Percentiles rank a stretch among this genome's conserved stretches.
phyloP scores from a whole-genome alignment of 2,888 invertebrate species.

The Entomobrya proxima region DNA sequence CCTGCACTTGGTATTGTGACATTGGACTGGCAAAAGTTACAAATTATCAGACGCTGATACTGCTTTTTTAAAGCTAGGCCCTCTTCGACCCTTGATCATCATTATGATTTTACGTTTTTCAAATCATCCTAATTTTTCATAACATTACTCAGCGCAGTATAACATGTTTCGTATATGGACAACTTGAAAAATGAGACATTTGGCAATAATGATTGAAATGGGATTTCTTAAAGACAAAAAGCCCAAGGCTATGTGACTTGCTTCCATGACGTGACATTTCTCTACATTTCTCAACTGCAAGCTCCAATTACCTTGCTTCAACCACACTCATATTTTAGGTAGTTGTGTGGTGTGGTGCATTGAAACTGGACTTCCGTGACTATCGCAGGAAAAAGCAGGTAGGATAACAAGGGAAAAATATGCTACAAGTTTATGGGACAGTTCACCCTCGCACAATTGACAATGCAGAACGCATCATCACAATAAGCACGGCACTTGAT shows the following conservation, averaged over 20 bases:
- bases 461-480: neutral
- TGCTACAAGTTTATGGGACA: neutral
- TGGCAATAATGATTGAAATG: too few relatives aligned
- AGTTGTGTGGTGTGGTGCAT: neutral
- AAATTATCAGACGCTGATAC: neutral
- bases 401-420: slow-evolving; percentile 7
- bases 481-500: neutral
- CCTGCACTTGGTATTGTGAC: neutral
- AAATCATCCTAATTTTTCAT: neutral
- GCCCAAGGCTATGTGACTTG: too few relatives aligned
- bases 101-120: neutral
- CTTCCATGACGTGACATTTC: too few relatives aligned
- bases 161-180: neutral
- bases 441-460: neutral
- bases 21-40: neutral
- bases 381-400: slow-evolving; percentile 28
- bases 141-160: neutral
- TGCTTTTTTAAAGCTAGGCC: too few relatives aligned
- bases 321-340: too few relatives aligned
- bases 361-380: neutral
- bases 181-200: neutral
- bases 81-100: neutral
- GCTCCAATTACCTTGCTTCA: too few relatives aligned
- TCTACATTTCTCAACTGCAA: too few relatives aligned
- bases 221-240: too few relatives aligned